Evolutionary conservation across 2,113 vertebrate genomes (phyloP), one percentile per base, ranked within the genome.

Genomic region (Hirundichthys speculiger): DNA sequence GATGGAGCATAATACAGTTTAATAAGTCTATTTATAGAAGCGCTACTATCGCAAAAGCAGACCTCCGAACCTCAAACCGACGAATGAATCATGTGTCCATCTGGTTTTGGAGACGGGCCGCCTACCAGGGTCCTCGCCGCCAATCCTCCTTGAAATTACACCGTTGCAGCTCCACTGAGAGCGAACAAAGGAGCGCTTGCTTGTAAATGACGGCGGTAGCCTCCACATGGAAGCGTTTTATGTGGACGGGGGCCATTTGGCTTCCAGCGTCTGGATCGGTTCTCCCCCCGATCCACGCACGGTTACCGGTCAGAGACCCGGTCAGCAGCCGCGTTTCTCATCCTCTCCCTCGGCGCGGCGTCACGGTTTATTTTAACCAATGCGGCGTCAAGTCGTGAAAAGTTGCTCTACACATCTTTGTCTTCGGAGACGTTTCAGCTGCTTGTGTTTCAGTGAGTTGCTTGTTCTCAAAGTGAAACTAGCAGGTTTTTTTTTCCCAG

Each of bases 161-260:
- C 57, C 15, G 70, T 74, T 79, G 69, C 69, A 80, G 77, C 82
- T 83, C 54, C 66, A 62, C 46, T 70, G 69, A 58, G 75, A 77
- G 41, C 0, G 64, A 85, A 86, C 75, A 86, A 83, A 85, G 82
- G 51, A 62, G 66, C 70, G 73, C 78, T 75, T 74, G 57, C 69
- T 62, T 38, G 53, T n/a, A 62, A 74, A 81, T 47, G 70, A 51
- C 0, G 46, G 54, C 22, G n/a, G 22, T 10, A 69, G 57, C 71
- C 58, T 66, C 84, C 79, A 83, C 71, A 61, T 86, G 81, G 71
- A 70, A 80, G 24, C 73, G 73, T 39, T 86, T 84, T 80, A n/a
- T n/a, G 75, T 60, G 68, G 73, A 80, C 30, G 60, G 58, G 16
- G 59, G 13, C 57, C 12, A 38, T 82, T 79, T 70, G 75, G 59